Conservation (phyloP, 2,797 vertebrate species). For the Anguilla megastoma region DNA sequence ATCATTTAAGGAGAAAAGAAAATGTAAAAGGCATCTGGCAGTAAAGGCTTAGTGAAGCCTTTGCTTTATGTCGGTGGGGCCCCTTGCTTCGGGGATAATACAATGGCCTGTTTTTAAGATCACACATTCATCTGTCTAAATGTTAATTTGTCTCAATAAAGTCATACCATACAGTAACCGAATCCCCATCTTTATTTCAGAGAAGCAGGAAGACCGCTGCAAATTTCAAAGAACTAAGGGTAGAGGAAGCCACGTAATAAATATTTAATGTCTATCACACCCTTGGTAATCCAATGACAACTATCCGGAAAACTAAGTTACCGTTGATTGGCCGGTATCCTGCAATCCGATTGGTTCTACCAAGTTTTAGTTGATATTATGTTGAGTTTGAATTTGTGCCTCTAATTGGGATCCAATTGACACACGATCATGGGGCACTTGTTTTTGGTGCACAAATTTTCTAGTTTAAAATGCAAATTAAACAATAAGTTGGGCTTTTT, state of each 20-base stretch:
- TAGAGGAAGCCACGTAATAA: background rate
- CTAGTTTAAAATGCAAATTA: too few relatives aligned
- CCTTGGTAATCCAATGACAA: background rate
- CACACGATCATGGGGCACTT: too few relatives aligned
- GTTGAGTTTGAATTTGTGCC: too few relatives aligned
- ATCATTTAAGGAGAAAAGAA: constrained; percentile 57
- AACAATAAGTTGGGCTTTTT: too few relatives aligned
- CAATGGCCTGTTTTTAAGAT: constrained; percentile 61
- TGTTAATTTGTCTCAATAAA: constrained; percentile 81
- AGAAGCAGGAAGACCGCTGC: background rate
- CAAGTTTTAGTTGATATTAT: too few relatives aligned
- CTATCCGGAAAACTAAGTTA: background rate
- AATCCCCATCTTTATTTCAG: background rate
- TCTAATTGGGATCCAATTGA: too few relatives aligned
- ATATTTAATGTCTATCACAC: background rate
- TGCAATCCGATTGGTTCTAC: background rate
- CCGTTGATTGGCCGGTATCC: background rate
- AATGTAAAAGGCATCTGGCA: constrained; percentile 23
- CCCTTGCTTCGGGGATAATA: constrained; percentile 51
- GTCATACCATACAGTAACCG: constrained; percentile 67
- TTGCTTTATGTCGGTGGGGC: background rate
- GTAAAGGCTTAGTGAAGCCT: constrained; percentile 14
- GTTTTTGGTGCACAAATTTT: too few relatives aligned
- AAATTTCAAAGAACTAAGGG: background rate
- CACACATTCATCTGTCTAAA: constrained; percentile 70